Base-by-base conservation (phyloP, 2,113 vertebrate genomes). In the Phoxinus phoxinus region DNA sequence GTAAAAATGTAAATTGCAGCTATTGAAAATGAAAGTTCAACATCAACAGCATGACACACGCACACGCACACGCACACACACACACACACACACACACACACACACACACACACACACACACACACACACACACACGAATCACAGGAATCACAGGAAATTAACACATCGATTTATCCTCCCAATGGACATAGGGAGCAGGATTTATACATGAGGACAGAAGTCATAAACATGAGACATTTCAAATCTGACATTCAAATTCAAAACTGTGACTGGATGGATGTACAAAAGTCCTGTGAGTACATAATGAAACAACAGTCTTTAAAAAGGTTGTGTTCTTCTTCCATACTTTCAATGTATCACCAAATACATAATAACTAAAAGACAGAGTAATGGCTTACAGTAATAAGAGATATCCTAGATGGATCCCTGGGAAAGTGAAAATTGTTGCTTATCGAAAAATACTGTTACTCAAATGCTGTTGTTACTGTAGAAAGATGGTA, bases 1-100 rank as follows among this genome's bases (percentile, higher is more conserved):
- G n/a, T n/a, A n/a, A n/a, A 89, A 88, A 94, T 90, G 90, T 91
- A 91, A 80, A 86, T 23, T 91, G 88, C 91, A 89, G 84, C 89
- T 88, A 87, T 76, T 72, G 82, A 86, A 86, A 79, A 71, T 46
- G 51, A 37, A 37, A 56, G 51, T 32, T 32, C n/a, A n/a, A 85
- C 32, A 77, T 35, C 78, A 59, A 71, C 58, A 77, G 58, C 27
- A 32, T 12, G 41, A 2, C 9, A 11, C 8, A 44, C 41, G 1
- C 41, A 44, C 41, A 10, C 41, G 10, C 41, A 11, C 41, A 11
- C 9, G 2, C 41, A 10, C 8, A 44, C 41, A 44, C 37, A 44
- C 46, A 12, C 10, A 46, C 8, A 46, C 41, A 44, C 41, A 37
- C 63, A 77, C 5, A 51, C 30, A 82, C 72, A 77, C 51, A 61